Conservation (phyloP, 2,113 vertebrate genomes). For the Mesoclemmys tuberculata region DNA sequence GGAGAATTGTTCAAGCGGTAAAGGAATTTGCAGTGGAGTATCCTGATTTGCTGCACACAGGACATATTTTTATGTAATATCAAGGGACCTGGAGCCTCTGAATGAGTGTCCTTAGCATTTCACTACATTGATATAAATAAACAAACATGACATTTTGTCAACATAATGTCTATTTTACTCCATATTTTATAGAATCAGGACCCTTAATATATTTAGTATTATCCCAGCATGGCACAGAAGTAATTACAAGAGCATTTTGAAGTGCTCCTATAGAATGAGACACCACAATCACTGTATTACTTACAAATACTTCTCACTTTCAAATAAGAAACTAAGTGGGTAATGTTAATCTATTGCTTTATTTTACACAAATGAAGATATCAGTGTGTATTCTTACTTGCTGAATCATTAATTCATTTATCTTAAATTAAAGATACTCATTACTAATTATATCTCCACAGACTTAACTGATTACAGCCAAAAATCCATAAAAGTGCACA, state of each 20-base stretch:
- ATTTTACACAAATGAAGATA: not conserved
- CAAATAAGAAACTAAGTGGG: not conserved
- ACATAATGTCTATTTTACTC: not conserved
- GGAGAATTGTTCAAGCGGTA: not conserved
- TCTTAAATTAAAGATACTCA: conserved; percentile 60
- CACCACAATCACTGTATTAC: not conserved
- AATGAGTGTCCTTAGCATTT: not conserved
- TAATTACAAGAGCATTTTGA: not conserved
- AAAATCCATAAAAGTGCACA: conserved; percentile 7
- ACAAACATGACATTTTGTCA: not conserved
- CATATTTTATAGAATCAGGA: not conserved
- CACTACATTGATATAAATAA: not conserved
- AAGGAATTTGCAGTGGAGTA: not conserved
- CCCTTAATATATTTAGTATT: not conserved
- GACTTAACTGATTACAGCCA: conserved; percentile 59
- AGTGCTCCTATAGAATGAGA: conserved; percentile 15
- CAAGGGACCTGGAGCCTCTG: too few relatives aligned
- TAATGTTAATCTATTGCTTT: conserved; percentile 25
- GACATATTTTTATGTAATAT: too few relatives aligned
- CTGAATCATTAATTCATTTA: conserved; percentile 37
- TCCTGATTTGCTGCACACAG: not conserved
- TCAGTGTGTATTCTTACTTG: not conserved
- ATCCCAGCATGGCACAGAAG: not conserved
- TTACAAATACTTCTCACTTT: not conserved
- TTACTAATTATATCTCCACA: conserved; percentile 56